Conservation (phyloP, 2,888 invertebrate genomes). For the Coleophora flavipennella region DNA sequence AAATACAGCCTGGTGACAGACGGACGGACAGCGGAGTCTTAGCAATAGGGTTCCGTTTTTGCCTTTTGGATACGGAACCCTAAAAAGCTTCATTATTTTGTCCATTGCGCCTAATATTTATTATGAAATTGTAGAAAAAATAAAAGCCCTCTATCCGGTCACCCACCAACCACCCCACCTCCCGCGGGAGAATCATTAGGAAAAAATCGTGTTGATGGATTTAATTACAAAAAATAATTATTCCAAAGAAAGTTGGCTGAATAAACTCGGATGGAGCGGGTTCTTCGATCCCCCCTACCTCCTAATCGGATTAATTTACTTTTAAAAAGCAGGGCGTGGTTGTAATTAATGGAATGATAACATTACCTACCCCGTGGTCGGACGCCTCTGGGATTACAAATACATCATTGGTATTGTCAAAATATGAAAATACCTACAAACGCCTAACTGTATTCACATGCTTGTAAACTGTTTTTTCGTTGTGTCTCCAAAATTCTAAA, state of each 20-base stretch:
- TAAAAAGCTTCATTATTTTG: constrained; percentile 19
- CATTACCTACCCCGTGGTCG: constrained; percentile 65
- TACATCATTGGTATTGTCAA: too few species aligned
- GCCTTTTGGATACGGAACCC: too few species aligned
- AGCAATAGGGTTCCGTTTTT: too few species aligned
- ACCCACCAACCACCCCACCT: constrained; percentile 28
- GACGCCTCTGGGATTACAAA: constrained; percentile 30
- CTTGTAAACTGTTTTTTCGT: too few species aligned
- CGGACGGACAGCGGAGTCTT: too few species aligned
- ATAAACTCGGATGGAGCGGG: constrained; percentile 69
- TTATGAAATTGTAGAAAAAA: constrained; percentile 42
- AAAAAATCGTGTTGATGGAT: constrained; percentile 74
- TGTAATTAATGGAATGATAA: constrained; percentile 73
- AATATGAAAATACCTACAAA: too few species aligned
- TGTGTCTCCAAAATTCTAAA: background rate
- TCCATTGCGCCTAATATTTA: constrained; percentile 20
- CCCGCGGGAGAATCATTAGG: constrained; percentile 70
- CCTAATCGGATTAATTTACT: constrained; percentile 71
- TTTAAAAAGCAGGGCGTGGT: constrained; percentile 68
- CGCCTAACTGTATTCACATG: too few species aligned
- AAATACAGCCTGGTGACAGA: too few species aligned
- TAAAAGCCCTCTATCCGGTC: constrained; percentile 32
- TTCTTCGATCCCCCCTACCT: constrained; percentile 70
- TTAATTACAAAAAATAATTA: constrained; percentile 74
- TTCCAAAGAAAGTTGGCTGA: constrained; percentile 69